phyloP scores from a whole-genome alignment of 2,113 vertebrate genomes.

The Tympanuchus pallidicinctus region DNA sequence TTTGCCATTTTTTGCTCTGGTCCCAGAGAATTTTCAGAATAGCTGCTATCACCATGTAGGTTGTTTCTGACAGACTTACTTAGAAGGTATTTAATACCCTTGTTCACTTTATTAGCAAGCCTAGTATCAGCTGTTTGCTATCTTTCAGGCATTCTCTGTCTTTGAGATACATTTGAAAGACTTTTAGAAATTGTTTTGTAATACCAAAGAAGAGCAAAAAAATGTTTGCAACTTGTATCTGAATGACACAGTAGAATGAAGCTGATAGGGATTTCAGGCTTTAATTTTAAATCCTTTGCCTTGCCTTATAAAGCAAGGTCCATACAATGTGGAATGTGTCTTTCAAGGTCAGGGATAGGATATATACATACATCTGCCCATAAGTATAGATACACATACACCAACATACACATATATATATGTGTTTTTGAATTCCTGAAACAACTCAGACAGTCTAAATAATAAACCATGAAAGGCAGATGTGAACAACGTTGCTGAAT shows the following conservation, averaged over 20 bases:
- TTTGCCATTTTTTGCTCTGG: background rate
- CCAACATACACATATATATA: accelerated
- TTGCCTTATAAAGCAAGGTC: background rate
- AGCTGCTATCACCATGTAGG: background rate
- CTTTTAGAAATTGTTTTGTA: background rate
- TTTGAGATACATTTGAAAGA: background rate
- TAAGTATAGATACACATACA: background rate
- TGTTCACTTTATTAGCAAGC: background rate
- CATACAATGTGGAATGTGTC: background rate
- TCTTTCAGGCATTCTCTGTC: background rate
- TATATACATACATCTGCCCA: background rate
- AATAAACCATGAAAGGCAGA: background rate
- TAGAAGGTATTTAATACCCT: background rate
- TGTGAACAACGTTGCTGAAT: background rate
- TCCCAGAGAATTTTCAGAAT: background rate
- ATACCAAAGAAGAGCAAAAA: background rate
- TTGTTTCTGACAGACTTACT: background rate
- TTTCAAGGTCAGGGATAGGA: background rate
- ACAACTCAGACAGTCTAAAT: background rate
- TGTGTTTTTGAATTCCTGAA: background rate
- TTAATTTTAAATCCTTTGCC: background rate
- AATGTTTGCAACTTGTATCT: background rate
- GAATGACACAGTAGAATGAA: background rate
- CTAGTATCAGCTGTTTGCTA: background rate
- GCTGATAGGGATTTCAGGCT: background rate